Conservation (phyloP, 1,140 invertebrate genomes). For the Drosophila bocki region DNA sequence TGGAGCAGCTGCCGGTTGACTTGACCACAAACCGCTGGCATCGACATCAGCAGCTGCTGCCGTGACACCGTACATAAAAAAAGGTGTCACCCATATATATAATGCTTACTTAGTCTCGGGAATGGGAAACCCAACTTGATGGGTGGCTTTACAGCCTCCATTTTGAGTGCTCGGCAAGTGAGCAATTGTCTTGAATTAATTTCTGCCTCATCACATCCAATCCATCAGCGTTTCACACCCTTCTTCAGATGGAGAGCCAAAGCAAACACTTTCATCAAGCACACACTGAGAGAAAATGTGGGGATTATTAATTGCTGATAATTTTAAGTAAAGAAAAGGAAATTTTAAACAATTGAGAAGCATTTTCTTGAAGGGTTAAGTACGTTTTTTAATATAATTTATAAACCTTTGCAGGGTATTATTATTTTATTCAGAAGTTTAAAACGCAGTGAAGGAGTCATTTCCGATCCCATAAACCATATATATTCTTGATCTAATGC, state of each 20-base stretch:
- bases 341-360: no score
- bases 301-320: background rate
- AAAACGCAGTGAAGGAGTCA: no score
- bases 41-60: slow-evolving; percentile 46
- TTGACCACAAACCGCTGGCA: slow-evolving; percentile 63
- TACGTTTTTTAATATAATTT: no score
- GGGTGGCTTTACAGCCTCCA: slow-evolving; percentile 38
- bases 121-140: slow-evolving; percentile 13
- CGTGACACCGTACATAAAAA: slow-evolving; percentile 10
- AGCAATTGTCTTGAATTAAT: slow-evolving; percentile 84
- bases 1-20: slow-evolving; percentile 21
- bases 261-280: slow-evolving; percentile 74
- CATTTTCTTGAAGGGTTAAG: no score
- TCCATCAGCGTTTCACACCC: slow-evolving; percentile 57
- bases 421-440: no score
- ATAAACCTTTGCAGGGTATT: no score
- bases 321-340: no score
- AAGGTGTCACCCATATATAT: slow-evolving; percentile 39
- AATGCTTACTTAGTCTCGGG: slow-evolving; percentile 4
- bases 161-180: slow-evolving; percentile 63
- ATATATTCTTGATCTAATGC: no score
- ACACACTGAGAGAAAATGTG: slow-evolving; percentile 15
- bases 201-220: slow-evolving; percentile 62
- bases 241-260: slow-evolving; percentile 30
- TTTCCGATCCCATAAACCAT: no score